A percentile compares a stretch with the other conserved stretches of the same genome.
Evolutionary conservation across 2,888 invertebrate species (phyloP).

Genomic region (Scelioninae gen. 1): DNA sequence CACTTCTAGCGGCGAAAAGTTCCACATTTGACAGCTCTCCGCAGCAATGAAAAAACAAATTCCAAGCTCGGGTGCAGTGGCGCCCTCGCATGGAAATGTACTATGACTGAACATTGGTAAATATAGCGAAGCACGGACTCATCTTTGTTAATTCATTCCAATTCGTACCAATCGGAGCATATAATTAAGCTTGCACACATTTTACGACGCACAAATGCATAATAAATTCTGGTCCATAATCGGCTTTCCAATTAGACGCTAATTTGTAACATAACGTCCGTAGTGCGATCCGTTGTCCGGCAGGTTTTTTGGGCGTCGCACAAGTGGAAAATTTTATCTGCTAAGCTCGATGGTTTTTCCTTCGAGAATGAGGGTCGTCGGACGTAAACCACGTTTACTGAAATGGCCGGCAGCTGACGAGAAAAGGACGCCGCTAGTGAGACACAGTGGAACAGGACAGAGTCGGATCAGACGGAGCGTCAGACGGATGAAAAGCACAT

Average conservation of each 20-base stretch:
- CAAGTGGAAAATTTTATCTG: conserved; percentile 62
- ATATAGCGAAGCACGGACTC: too few relatives aligned
- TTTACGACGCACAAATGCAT: too few relatives aligned
- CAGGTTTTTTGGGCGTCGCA: conserved; percentile 36
- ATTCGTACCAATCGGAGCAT: too few relatives aligned
- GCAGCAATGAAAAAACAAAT: too few relatives aligned
- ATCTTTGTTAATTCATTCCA: too few relatives aligned
- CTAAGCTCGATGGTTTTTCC: conserved; percentile 60
- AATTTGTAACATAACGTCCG: conserved; percentile 50
- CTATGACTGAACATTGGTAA: too few relatives aligned
- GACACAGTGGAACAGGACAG: conserved; percentile 41
- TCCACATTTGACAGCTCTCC: too few relatives aligned
- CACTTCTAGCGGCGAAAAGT: too few relatives aligned
- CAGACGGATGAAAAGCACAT: conserved; percentile 52
- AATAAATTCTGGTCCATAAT: conserved; percentile 42
- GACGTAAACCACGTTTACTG: conserved; percentile 75
- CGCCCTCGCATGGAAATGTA: too few relatives aligned
- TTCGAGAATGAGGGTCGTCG: conserved; percentile 51
- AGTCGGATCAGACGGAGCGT: conserved; percentile 60
- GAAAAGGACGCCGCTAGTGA: conserved; percentile 10
- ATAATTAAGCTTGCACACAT: too few relatives aligned
- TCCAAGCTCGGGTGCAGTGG: too few relatives aligned
- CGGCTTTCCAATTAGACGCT: conserved; percentile 50
- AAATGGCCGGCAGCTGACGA: conserved; percentile 15
- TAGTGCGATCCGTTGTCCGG: neutral